Evolutionary conservation across 2,797 vertebrate genomes (phyloP).

Genomic region (Pachyuromys duprasi): DNA sequence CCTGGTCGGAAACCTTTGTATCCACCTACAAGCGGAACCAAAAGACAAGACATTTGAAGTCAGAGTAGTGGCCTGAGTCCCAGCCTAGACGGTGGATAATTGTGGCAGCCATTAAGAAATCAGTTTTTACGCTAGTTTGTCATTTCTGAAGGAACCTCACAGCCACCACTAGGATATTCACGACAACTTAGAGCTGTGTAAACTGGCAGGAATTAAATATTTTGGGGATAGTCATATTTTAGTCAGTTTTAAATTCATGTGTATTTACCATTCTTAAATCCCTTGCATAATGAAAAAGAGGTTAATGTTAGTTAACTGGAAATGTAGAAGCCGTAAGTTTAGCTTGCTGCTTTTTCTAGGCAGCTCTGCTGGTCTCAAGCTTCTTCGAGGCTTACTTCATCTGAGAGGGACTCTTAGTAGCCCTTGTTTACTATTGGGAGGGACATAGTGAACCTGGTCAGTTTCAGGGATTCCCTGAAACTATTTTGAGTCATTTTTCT

Average conservation of each 20-base stretch:
- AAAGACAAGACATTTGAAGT: background rate
- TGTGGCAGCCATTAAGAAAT: background rate
- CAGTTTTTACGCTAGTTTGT: background rate
- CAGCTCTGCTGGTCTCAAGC: background rate
- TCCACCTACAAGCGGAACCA: background rate
- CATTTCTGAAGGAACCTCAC: background rate
- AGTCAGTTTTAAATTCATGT: background rate
- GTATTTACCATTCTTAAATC: background rate
- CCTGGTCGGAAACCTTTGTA: background rate
- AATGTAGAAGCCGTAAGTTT: background rate
- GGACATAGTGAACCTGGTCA: background rate
- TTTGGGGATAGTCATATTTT: background rate
- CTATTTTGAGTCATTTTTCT: background rate
- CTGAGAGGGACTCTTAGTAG: too few relatives aligned
- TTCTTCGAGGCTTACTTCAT: background rate
- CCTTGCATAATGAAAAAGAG: conserved; percentile 11
- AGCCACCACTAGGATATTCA: background rate
- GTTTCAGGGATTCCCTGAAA: background rate
- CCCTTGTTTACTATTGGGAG: background rate
- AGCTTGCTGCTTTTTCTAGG: background rate
- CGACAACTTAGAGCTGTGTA: background rate
- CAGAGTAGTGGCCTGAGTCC: background rate
- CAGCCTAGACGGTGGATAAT: too few relatives aligned
- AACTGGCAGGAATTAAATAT: background rate
- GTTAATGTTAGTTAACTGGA: background rate